Conservation (phyloP, 2,113 vertebrate genomes). For the Atractosteus spatula region DNA sequence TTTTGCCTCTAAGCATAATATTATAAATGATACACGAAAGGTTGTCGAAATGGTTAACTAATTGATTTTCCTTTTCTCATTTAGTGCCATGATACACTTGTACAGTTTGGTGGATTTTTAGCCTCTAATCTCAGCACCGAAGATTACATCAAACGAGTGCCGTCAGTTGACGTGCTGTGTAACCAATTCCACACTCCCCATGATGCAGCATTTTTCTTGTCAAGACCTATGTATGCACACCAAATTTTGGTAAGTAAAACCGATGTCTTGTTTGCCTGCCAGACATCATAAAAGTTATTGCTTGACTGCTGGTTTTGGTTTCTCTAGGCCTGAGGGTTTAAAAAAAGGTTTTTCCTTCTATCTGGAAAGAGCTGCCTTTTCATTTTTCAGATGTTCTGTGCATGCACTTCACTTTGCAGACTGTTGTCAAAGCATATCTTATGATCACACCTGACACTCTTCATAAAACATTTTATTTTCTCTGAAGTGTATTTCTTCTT, state of each 20-base stretch:
- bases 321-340: not conserved
- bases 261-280: not conserved
- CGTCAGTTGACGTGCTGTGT: constrained; percentile 93
- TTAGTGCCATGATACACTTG: constrained; percentile 95
- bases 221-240: constrained; percentile 95
- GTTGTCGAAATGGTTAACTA: too few relatives aligned
- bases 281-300: not conserved
- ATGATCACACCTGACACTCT: too few relatives aligned
- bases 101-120: constrained; percentile 97
- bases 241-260: constrained; percentile 88
- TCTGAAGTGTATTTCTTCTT: too few relatives aligned
- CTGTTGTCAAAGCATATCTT: too few relatives aligned
- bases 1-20: not conserved
- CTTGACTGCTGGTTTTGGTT: not conserved
- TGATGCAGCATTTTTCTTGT: constrained; percentile 95
- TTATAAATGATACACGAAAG: too few relatives aligned
- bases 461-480: too few relatives aligned
- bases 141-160: constrained; percentile 96
- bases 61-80: not conserved
- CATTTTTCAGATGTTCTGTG: too few relatives aligned
- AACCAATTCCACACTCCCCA: constrained; percentile 97
- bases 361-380: too few relatives aligned
- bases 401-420: too few relatives aligned
- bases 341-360: not conserved
- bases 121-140: constrained; percentile 98